phyloP scores from a whole-genome alignment of 2,113 vertebrate genomes.

The Limanda limanda region DNA sequence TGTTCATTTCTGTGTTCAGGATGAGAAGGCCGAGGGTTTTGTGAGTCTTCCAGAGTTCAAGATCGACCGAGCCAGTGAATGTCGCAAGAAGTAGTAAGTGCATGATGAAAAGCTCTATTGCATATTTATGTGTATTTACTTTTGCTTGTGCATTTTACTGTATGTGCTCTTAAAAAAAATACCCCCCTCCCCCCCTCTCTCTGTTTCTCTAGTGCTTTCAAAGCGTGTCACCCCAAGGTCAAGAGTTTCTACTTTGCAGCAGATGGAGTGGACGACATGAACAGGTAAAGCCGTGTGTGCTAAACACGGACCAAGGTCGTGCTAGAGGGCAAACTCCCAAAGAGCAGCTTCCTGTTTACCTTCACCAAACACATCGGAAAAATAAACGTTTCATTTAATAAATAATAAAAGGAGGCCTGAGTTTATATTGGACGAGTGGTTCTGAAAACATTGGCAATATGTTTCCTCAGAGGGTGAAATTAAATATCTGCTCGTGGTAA shows the following conservation, averaged over 20 bases:
- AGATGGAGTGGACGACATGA: constrained; percentile 98
- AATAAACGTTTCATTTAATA: background rate
- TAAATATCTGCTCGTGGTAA: too few relatives aligned
- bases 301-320: constrained; percentile 15
- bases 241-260: constrained; percentile 99
- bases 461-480: too few relatives aligned
- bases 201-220: constrained; percentile 89
- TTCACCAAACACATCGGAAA: background rate
- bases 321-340: constrained; percentile 5
- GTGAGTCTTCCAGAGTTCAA: constrained; percentile 99
- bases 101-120: background rate
- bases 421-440: too few relatives aligned
- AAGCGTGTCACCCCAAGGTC: constrained; percentile 99
- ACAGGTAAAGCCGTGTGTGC: constrained; percentile 86
- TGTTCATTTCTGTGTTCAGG: constrained; percentile 75
- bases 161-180: constrained; percentile 1
- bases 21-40: constrained; percentile 98
- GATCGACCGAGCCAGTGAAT: constrained; percentile 97
- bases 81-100: constrained; percentile 98
- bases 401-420: too few relatives aligned
- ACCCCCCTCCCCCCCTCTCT: background rate
- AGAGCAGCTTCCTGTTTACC: constrained; percentile 21
- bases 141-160: background rate
- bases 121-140: constrained; percentile 2
- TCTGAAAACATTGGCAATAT: too few relatives aligned